A percentile compares a stretch with the other conserved stretches of the same genome.
Evolutionary conservation across 2,888 invertebrate species (phyloP).

Genomic region (Aspidiotus rigidus): DNA sequence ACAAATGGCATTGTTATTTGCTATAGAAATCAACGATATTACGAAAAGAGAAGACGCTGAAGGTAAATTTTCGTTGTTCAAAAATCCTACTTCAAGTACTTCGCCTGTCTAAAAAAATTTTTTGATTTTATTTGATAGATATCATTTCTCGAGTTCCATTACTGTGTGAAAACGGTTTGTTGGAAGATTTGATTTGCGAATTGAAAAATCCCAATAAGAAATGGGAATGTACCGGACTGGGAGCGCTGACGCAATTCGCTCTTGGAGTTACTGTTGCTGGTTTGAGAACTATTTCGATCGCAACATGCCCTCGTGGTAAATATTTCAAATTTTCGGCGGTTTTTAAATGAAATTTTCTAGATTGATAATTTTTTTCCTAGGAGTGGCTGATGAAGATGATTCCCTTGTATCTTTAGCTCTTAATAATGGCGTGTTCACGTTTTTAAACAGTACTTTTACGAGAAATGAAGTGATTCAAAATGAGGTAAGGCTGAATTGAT

Average conservation of each 20-base stretch:
- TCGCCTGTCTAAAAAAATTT: constrained; percentile 48
- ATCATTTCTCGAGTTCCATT: constrained; percentile 24
- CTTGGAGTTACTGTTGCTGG: constrained; percentile 60
- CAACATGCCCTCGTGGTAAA: constrained; percentile 23
- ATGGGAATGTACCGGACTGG: constrained; percentile 51
- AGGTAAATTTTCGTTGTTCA: constrained; percentile 40
- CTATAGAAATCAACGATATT: constrained; percentile 62
- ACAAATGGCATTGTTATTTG: constrained; percentile 72
- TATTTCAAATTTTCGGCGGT: not conserved
- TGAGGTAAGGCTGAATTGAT: constrained; percentile 44
- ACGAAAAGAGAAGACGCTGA: constrained; percentile 60
- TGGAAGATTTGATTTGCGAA: constrained; percentile 21
- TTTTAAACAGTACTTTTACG: constrained; percentile 62
- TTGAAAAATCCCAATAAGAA: constrained; percentile 24
- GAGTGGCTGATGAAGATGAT: constrained; percentile 67
- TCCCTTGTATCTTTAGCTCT: constrained; percentile 64
- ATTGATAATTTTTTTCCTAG: constrained; percentile 36
- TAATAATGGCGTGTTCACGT: constrained; percentile 67
- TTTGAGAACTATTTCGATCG: constrained; percentile 43
- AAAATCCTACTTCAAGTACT: constrained; percentile 44
- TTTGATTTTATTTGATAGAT: constrained; percentile 39
- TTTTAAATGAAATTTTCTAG: not conserved
- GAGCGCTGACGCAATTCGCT: constrained; percentile 57
- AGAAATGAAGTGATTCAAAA: constrained; percentile 58
- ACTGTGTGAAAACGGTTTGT: constrained; percentile 13